phyloP scores from a whole-genome alignment of 2,113 vertebrate genomes.

The Solea senegalensis region DNA sequence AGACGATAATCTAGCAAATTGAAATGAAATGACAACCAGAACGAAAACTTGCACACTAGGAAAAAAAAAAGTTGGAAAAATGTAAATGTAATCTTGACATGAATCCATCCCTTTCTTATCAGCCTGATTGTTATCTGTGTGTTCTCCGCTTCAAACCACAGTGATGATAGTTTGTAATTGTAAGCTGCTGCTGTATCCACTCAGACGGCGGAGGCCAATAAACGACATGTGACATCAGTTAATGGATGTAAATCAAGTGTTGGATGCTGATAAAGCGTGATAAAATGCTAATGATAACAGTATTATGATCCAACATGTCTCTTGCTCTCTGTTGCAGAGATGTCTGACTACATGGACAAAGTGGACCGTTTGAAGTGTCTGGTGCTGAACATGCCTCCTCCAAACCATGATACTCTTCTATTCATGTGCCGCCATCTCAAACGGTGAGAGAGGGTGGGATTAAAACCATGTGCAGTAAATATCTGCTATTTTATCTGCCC shows the following conservation, averaged over 20 bases:
- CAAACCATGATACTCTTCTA: slow-evolving; percentile 86
- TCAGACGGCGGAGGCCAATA: slow-evolving; percentile 13
- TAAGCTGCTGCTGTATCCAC: slow-evolving; percentile 14
- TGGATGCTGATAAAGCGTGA: slow-evolving; percentile 13
- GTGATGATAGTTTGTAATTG: slow-evolving; percentile 18
- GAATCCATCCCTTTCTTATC: slow-evolving; percentile 7
- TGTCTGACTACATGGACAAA: slow-evolving; percentile 81
- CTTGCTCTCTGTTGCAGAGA: slow-evolving; percentile 75
- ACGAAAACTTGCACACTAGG: slow-evolving; percentile 5
- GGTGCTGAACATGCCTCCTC: slow-evolving; percentile 82
- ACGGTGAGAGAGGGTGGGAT: slow-evolving; percentile 78
- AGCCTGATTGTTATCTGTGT: background rate
- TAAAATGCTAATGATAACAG: background rate
- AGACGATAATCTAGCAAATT: background rate
- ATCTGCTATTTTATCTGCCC: background rate
- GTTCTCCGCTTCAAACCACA: slow-evolving; percentile 10
- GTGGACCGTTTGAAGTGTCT: slow-evolving; percentile 83
- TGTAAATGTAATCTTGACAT: background rate
- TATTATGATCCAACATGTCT: slow-evolving; percentile 15
- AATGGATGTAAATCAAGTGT: slow-evolving; percentile 30
- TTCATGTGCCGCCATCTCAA: slow-evolving; percentile 87
- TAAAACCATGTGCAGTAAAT: background rate
- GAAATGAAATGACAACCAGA: slow-evolving; percentile 6
- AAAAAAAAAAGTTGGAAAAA: background rate
- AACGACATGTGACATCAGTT: slow-evolving; percentile 17